Evolutionary conservation across 2,797 vertebrate genomes (phyloP), one percentile per base, ranked within the genome.

Genomic region (Capromys pilorides): DNA sequence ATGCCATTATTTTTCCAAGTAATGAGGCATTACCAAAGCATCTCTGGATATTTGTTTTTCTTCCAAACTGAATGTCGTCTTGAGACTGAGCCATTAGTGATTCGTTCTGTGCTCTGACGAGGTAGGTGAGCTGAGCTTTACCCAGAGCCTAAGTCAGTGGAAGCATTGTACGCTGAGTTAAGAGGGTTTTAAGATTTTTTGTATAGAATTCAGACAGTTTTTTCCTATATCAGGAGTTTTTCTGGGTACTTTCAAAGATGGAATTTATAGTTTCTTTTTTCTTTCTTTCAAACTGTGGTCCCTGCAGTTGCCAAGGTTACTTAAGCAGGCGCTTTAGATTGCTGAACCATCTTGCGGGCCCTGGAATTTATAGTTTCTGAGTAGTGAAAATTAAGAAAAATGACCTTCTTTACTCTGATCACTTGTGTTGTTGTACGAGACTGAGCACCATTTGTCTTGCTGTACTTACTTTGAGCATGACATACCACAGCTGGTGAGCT

Each of bases 231-330:
- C 41, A 62, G 62, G 39, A 92, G 66, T 36, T 73, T 94, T 94
- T 87, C 54, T 90, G 86, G 59, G 45, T 96, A 61, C 45, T 88
- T 96, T 79, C 81, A 90, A 87, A 88, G 73, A 64, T 82, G 33
- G 61, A 94, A 33, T 93, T 79, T 71, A 21, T 45, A 91, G 81
- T 89, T 96, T 96, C 33, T 78, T n/a, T n/a, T n/a, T n/a, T n/a
- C n/a, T n/a, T n/a, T n/a, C n/a, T n/a, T n/a, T n/a, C n/a, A n/a
- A n/a, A n/a, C n/a, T n/a, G n/a, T n/a, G n/a, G n/a, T n/a, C n/a
- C n/a, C n/a, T n/a, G n/a, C n/a, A n/a, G n/a, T n/a, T n/a, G n/a
- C n/a, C n/a, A n/a, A n/a, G n/a, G n/a, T n/a, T n/a, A n/a, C n/a
- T n/a, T n/a, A n/a, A n/a, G n/a, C n/a, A n/a, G n/a, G n/a, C n/a